A percentile compares a stretch with the other conserved stretches of the same genome.
Conservation (phyloP, 2,113 vertebrate genomes). For the Colistium nudipinnis region DNA sequence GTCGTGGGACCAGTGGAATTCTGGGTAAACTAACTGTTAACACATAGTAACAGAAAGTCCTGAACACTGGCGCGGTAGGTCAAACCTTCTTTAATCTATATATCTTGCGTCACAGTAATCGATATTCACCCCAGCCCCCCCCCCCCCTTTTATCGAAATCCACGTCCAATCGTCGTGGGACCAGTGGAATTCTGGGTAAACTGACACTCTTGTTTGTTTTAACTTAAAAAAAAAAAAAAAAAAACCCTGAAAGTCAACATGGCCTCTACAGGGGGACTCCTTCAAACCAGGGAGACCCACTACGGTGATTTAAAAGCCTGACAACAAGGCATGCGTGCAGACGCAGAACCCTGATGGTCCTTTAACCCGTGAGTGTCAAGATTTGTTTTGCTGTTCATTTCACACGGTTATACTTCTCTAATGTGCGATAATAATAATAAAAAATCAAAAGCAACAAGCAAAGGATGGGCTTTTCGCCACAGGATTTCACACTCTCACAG, state of each 20-base stretch:
- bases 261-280: slow-evolving; percentile 38
- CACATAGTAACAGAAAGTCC: too few species aligned
- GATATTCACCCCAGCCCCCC: neutral
- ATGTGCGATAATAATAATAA: neutral
- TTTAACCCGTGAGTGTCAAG: neutral
- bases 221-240: slow-evolving; percentile 67
- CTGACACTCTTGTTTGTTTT: slow-evolving; percentile 71
- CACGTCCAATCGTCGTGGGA: slow-evolving; percentile 23
- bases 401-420: neutral
- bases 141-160: slow-evolving; percentile 6
- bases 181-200: slow-evolving; percentile 68
- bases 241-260: slow-evolving; percentile 64
- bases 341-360: slow-evolving; percentile 15
- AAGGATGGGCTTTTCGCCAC: neutral
- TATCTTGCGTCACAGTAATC: neutral
- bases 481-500: slow-evolving; percentile 18
- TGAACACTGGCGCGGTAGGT: neutral
- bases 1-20: slow-evolving; percentile 53
- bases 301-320: slow-evolving; percentile 48
- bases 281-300: slow-evolving; percentile 42
- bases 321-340: slow-evolving; percentile 36
- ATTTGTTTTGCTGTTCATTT: neutral
- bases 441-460: neutral
- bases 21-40: slow-evolving; percentile 65
- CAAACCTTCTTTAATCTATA: neutral